Conservation (phyloP, 2,888 invertebrate genomes). For the Patella caerulea region DNA sequence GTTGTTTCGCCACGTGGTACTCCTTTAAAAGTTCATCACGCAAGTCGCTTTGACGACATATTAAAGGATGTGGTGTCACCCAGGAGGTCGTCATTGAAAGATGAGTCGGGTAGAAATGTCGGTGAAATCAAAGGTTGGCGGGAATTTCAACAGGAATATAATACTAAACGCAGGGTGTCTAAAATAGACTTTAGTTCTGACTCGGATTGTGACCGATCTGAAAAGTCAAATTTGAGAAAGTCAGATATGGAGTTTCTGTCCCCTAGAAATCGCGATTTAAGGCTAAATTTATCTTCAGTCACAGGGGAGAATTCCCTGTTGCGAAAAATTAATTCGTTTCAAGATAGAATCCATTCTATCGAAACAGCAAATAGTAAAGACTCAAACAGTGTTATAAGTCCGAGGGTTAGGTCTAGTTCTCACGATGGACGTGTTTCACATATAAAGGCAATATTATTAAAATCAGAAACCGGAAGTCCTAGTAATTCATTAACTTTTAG, state of each 20-base stretch:
- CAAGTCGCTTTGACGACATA: background rate
- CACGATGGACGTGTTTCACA: background rate
- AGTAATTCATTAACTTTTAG: background rate
- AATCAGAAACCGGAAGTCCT: background rate
- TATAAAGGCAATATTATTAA: background rate
- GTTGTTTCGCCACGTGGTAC: background rate
- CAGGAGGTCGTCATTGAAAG: background rate
- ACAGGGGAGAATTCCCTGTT: background rate
- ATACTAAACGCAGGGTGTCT: background rate
- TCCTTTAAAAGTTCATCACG: background rate
- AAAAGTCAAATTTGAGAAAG: background rate
- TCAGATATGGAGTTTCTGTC: background rate
- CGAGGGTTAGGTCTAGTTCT: background rate
- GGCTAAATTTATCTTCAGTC: background rate
- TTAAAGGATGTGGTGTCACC: background rate
- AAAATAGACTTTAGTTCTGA: background rate
- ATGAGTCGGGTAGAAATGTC: background rate
- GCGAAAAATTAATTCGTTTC: background rate
- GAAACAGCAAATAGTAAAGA: background rate
- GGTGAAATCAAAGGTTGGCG: background rate
- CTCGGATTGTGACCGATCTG: background rate
- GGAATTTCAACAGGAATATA: background rate
- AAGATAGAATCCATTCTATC: background rate
- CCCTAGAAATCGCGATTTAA: background rate
- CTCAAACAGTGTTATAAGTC: background rate